Evolutionary conservation across 1,140 invertebrate genomes (phyloP).

Genomic region (Sweltsa coloradensis): DNA sequence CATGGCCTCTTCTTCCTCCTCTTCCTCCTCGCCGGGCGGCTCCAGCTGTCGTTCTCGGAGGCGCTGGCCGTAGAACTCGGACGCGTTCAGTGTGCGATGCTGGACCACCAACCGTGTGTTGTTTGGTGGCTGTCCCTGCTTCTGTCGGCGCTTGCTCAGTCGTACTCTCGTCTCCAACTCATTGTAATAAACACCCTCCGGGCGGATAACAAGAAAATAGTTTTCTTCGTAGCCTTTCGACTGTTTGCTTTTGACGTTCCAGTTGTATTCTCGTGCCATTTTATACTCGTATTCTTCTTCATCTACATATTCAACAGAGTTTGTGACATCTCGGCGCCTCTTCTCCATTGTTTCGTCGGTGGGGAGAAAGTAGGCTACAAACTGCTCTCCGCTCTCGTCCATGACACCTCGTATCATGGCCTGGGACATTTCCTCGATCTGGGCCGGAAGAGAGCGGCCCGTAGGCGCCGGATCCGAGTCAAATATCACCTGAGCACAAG

Average conservation of each 20-base stretch:
- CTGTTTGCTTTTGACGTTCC: constrained; percentile 98
- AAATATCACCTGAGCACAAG: constrained; percentile 96
- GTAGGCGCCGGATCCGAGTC: constrained; percentile 88
- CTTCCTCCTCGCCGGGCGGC: constrained; percentile 63
- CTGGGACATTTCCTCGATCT: constrained; percentile 96
- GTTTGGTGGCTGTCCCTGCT: constrained; percentile 54
- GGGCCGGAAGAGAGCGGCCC: constrained; percentile 67
- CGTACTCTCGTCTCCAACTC: constrained; percentile 92
- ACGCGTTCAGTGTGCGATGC: constrained; percentile 75
- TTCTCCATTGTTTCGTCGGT: constrained; percentile 86
- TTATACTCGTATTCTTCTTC: constrained; percentile 91
- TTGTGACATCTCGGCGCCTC: constrained; percentile 64
- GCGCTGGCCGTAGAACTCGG: constrained; percentile 77
- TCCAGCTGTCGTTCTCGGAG: constrained; percentile 79
- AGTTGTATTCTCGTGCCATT: constrained; percentile 92
- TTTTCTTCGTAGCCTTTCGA: constrained; percentile 97
- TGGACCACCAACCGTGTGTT: constrained; percentile 80
- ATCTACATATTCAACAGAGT: constrained; percentile 72
- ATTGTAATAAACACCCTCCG: constrained; percentile 91
- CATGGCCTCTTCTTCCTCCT: constrained; percentile 43
- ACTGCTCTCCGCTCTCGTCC: constrained; percentile 97
- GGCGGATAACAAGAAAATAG: constrained; percentile 89
- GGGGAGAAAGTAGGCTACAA: constrained; percentile 96
- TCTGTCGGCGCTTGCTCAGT: constrained; percentile 76
- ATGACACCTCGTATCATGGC: constrained; percentile 97